These are phyloP conservation scores for Sialis fuliginosa DNA, from an alignment of 2,888 invertebrate species.

Conservation along the genomic window DNA sequence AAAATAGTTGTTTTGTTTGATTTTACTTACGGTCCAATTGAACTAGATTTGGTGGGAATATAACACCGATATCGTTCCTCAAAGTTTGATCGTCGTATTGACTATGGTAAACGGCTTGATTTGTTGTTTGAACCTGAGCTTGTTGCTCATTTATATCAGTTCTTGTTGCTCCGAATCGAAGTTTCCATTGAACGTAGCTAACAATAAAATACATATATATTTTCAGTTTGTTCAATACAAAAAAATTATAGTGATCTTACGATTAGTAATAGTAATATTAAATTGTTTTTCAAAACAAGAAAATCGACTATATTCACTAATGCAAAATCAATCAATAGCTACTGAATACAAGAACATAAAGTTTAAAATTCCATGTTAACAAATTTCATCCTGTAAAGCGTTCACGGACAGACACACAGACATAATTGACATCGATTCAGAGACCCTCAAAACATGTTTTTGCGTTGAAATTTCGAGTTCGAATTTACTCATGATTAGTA, in stretches of 20 bases:
- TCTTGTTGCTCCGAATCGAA: constrained; percentile 3
- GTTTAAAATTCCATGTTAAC: no score
- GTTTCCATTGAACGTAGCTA: not conserved
- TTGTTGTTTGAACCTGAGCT: not conserved
- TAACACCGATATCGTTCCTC: constrained; percentile 13
- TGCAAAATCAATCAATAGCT: no score
- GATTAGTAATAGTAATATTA: not conserved
- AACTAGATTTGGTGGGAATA: constrained; percentile 10
- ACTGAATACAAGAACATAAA: no score
- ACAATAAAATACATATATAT: not conserved
- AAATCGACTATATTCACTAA: no score
- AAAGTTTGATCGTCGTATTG: constrained; percentile 1
- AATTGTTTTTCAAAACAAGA: no score
- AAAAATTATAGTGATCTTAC: not conserved
- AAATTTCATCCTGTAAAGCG: no score
- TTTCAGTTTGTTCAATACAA: not conserved
- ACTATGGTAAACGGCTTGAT: not conserved
- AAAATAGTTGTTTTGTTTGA: not conserved
- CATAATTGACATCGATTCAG: not conserved
- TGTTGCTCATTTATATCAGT: not conserved
- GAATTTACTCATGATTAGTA: not conserved
- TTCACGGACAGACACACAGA: not conserved
- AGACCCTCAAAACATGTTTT: not conserved
- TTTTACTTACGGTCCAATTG: constrained; percentile 7
- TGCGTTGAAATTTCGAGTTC: not conserved